Evolutionary conservation across 2,113 vertebrate species (phyloP), one percentile per base, ranked within the genome.

Genomic region (Dinomys branickii): DNA sequence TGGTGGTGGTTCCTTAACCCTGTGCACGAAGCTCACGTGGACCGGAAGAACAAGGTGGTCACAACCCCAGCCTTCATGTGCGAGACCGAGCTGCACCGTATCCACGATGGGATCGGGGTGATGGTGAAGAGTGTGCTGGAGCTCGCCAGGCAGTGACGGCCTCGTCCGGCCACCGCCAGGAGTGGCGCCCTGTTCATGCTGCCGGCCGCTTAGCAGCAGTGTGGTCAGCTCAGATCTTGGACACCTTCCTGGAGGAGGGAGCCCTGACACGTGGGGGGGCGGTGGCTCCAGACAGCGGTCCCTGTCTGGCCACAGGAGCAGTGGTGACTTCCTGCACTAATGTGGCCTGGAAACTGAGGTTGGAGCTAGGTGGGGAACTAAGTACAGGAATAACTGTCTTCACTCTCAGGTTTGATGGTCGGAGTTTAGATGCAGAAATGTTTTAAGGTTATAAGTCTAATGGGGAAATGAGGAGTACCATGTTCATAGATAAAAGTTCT

Each of bases 21-120:
- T 4, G 33, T n/a, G 12, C 91, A 99, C 98, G 99, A 99, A 97
- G 98, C 98, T 50, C 99, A 99, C 0, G 99, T 99, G 97, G 99
- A 99, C 97, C 65, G 65, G 75, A 99, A 98, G 78, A 99, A 99
- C 98, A 99, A 99, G 82, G 98, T 99, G 84, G 99, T 99, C 91
- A 99, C 99, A 0, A 99, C 99, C 0, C 99, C 99, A 0, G 99
- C 99, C 14, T 99, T 99, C 96, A 99, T 99, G 99, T 99, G 99
- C 44, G 99, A 99, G 87, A 98, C 99, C 0, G 97, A 98, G 7
- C 91, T 99, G 2, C 99, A 99, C 94, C 97, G 98, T 30, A 98
- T 99, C 97, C 99, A 99, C 0, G 99, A 99, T 35, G 99, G 99
- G 20, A 98, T 99, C 65, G 99, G 99, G 2, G 98, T 98, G 82